Base-by-base conservation (phyloP, 2,888 invertebrate genomes). In the Himalopsyche anomala region DNA sequence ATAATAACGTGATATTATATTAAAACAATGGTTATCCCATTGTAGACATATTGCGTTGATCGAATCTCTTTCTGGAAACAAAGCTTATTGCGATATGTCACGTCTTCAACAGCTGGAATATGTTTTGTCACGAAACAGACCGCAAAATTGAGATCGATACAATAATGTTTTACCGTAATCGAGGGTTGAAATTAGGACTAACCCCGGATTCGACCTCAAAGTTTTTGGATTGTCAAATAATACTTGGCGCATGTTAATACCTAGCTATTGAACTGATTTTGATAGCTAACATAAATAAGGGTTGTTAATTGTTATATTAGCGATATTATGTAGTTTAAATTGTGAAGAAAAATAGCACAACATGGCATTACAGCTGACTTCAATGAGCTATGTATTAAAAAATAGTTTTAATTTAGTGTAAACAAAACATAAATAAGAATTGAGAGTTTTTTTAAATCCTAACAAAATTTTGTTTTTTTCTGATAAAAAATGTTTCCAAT, bases 61-160 rank as follows among this genome's bases (percentile, higher is more conserved):
- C 74, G 38, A 36, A 74, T 74, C 38, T 74, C 74, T 74, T 74
- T 36, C 36, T 12, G 74, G 38, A 74, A 74, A 74, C 74, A 74
- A 74, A 15, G 74, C 38, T 38, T 38, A 74, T 36, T 15, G 0
- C 74, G 74, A 74, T 74, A 74, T 74, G 74, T 74, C 74, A 74
- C 74, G 74, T 74, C 12, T 74, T 36, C n/a, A 36, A 36, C 28
- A 36, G 74, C 15, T 36, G 74, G 74, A 74, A 74, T 74, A 74
- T 74, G 74, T 74, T 74, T 74, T 74, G 74, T 74, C 74, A 74
- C 74, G 74, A 74, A 74, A 12, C 74, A 28, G 38, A 5, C 74
- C 74, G 74, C 74, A 74, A 74, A 74, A 36, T 74, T 3, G 74
- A 62, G 74, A 74, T 74, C 74, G 74, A 74, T 74, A 74, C 74